These are phyloP conservation scores for Centruroides vittatus DNA, from an alignment of 1,140 invertebrate genomes.

Conservation along the genomic window DNA sequence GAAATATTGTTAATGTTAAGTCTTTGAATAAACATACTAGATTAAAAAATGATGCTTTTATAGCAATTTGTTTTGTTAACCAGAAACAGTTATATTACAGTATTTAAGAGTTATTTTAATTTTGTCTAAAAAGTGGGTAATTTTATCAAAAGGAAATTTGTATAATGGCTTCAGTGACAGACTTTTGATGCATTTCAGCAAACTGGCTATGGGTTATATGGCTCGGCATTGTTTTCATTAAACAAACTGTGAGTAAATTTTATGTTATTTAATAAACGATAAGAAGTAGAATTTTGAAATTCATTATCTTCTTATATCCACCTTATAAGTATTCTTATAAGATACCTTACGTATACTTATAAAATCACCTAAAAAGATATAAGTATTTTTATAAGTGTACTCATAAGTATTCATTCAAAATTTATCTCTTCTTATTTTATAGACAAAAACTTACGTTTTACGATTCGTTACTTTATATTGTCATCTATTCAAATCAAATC, in stretches of 20 bases:
- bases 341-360: no score
- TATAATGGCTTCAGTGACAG: neutral
- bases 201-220: neutral
- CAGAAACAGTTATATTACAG: neutral
- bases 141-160: neutral
- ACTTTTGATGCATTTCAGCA: neutral
- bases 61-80: neutral
- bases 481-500: no score
- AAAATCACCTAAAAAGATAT: no score
- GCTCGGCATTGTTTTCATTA: neutral
- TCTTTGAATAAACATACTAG: neutral
- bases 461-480: no score
- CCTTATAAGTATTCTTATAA: no score
- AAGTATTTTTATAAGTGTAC: no score
- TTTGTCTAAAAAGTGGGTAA: neutral
- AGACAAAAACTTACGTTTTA: no score
- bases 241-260: neutral
- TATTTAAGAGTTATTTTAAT: neutral
- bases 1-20: neutral
- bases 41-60: neutral
- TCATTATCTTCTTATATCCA: no score
- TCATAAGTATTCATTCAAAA: no score
- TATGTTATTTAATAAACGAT: neutral
- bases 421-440: no score
- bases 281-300: no score